These are phyloP conservation scores for Blennius ocellaris DNA, from an alignment of 2,113 vertebrate genomes.

Conservation along the genomic window DNA sequence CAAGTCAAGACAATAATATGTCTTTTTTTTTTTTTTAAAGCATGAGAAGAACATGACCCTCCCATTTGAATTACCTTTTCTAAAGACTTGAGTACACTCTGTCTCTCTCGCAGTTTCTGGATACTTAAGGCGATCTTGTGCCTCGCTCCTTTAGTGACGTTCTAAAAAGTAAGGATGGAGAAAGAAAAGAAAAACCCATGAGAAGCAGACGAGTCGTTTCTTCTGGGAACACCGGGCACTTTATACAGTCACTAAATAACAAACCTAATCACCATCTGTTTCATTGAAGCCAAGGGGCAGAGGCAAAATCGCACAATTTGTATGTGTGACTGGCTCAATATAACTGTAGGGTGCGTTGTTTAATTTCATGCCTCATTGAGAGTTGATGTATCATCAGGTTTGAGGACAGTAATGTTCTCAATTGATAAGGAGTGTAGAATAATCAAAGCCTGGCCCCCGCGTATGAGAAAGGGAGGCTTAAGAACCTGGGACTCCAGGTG, in stretches of 20 bases:
- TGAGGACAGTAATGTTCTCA: conserved; percentile 55
- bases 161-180: conserved; percentile 75
- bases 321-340: conserved; percentile 53
- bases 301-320: conserved; percentile 50
- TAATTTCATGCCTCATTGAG: conserved; percentile 79
- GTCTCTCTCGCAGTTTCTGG: conserved; percentile 93
- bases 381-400: conserved; percentile 68
- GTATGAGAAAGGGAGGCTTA: conserved; percentile 33
- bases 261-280: conserved; percentile 70
- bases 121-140: conserved; percentile 97
- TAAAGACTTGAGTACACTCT: conserved; percentile 90
- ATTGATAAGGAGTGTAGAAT: conserved; percentile 54
- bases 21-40: not conserved
- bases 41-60: conserved; percentile 9
- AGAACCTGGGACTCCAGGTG: conserved; percentile 94
- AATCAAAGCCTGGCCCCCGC: conserved; percentile 19
- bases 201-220: conserved; percentile 36
- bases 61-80: conserved; percentile 87
- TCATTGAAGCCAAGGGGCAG: conserved; percentile 64
- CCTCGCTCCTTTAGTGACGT: conserved; percentile 94
- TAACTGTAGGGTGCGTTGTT: conserved; percentile 64
- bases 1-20: no score
- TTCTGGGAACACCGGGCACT: conserved; percentile 42
- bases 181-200: conserved; percentile 19
- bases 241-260: conserved; percentile 67